Evolutionary conservation across 2,888 invertebrate species (phyloP).

Genomic region (Eutolmus rufibarbis): DNA sequence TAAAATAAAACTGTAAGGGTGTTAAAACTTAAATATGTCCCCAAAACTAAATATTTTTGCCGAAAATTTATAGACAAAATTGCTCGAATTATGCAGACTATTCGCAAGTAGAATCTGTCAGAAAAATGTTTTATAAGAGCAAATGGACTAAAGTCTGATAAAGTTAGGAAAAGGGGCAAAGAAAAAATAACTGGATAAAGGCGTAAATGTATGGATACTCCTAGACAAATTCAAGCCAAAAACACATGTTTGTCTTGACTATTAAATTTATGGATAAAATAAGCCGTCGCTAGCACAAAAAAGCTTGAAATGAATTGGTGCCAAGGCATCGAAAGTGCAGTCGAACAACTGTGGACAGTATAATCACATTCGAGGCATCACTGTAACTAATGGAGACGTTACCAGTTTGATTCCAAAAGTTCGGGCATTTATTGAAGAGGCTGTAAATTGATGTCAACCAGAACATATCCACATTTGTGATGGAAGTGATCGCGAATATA

Average conservation of each 20-base stretch:
- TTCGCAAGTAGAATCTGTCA: not conserved
- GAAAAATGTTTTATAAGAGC: not conserved
- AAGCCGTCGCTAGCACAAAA: constrained; percentile 79
- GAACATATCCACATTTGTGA: constrained; percentile 91
- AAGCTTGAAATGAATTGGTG: constrained; percentile 83
- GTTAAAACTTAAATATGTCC: constrained; percentile 70
- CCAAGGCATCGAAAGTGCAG: constrained; percentile 49
- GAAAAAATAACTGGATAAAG: constrained; percentile 91
- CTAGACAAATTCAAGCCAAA: constrained; percentile 79
- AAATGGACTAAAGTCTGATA: constrained; percentile 62
- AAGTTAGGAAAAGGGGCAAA: constrained; percentile 72
- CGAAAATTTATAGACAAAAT: constrained; percentile 70
- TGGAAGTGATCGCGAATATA: constrained; percentile 85
- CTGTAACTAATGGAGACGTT: constrained; percentile 64
- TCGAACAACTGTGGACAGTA: constrained; percentile 59
- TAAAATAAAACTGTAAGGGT: constrained; percentile 72
- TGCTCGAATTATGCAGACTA: not conserved
- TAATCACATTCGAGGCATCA: constrained; percentile 65
- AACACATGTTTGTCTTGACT: constrained; percentile 51
- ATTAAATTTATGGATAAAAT: constrained; percentile 65
- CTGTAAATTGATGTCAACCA: constrained; percentile 83
- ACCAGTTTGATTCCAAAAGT: constrained; percentile 64
- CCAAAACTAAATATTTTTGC: constrained; percentile 70
- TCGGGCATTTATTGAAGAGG: constrained; percentile 79
- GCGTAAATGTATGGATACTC: constrained; percentile 89